Conservation (phyloP, 2,113 vertebrate genomes). For the Scortum barcoo region DNA sequence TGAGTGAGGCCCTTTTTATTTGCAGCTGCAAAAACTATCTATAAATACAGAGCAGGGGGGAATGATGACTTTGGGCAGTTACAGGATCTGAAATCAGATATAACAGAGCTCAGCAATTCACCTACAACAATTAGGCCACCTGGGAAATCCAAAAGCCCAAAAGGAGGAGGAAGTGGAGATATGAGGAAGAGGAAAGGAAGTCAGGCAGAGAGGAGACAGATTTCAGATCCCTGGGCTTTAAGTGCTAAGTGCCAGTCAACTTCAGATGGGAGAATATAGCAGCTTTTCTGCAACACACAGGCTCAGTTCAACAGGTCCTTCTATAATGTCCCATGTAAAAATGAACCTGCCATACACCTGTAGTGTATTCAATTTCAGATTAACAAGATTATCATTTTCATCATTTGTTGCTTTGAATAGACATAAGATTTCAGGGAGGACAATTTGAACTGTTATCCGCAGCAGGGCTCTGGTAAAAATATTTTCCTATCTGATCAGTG, state of each 20-base stretch:
- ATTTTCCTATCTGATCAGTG: constrained; percentile 43
- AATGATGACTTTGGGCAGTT: constrained; percentile 44
- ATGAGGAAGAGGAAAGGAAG: constrained; percentile 60
- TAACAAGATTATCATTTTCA: constrained; percentile 14
- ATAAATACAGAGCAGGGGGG: constrained; percentile 62
- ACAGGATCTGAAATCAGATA: constrained; percentile 64
- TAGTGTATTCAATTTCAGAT: constrained; percentile 28
- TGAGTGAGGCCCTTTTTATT: constrained; percentile 66
- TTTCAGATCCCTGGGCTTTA: constrained; percentile 43
- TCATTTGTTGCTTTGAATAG: constrained; percentile 32
- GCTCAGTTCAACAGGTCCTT: constrained; percentile 36
- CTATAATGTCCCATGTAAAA: constrained; percentile 10
- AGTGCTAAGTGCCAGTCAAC: constrained; percentile 45
- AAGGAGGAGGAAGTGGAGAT: constrained; percentile 14
- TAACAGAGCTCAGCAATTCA: constrained; percentile 58
- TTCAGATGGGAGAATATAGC: constrained; percentile 33
- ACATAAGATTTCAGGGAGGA: constrained; percentile 37
- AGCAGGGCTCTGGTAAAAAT: constrained; percentile 32
- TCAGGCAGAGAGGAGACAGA: constrained; percentile 61
- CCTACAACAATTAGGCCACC: constrained; percentile 54
- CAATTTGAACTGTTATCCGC: constrained; percentile 22
- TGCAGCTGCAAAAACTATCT: constrained; percentile 72
- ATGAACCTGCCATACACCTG: constrained; percentile 50
- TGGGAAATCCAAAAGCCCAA: constrained; percentile 48
- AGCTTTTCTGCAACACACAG: constrained; percentile 38